phyloP scores from a whole-genome alignment of 1,140 invertebrate species.

The Drosophila prosaltans region DNA sequence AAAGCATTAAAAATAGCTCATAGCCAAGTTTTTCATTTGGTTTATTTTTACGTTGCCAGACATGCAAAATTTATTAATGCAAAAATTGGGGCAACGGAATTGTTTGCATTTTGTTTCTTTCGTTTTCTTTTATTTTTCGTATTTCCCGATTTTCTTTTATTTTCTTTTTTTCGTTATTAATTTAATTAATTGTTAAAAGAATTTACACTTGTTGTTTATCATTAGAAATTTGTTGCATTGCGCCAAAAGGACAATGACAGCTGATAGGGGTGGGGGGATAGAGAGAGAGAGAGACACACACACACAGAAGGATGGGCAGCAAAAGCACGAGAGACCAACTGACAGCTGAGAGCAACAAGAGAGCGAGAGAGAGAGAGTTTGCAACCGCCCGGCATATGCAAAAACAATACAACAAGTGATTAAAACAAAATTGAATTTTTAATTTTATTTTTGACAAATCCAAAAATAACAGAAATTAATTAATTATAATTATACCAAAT shows the following conservation, averaged over 20 bases:
- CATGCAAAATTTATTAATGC: slow-evolving; percentile 18
- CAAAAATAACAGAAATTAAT: not conserved
- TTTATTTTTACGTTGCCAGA: slow-evolving; percentile 59
- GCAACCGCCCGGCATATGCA: slow-evolving; percentile 52
- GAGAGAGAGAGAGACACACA: slow-evolving; percentile 9
- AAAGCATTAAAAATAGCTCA: slow-evolving; percentile 66
- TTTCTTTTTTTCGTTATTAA: slow-evolving; percentile 1
- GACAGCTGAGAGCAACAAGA: slow-evolving; percentile 22
- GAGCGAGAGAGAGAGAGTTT: slow-evolving; percentile 21
- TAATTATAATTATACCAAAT: not conserved
- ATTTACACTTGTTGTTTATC: slow-evolving; percentile 1
- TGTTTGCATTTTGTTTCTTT: slow-evolving; percentile 24
- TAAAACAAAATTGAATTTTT: slow-evolving; percentile 19
- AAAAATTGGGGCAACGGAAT: slow-evolving; percentile 16
- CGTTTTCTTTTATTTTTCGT: not conserved
- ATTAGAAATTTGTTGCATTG: slow-evolving; percentile 1
- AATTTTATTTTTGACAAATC: not conserved
- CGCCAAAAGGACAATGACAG: slow-evolving; percentile 42
- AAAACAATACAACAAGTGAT: slow-evolving; percentile 67
- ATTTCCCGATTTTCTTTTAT: not conserved
- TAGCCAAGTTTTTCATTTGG: slow-evolving; percentile 49
- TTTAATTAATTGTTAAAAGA: not conserved
- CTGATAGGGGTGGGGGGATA: not conserved
- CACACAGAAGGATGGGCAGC: not conserved
- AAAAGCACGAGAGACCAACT: slow-evolving; percentile 14